These are phyloP conservation scores for Trissolcus brochymenae DNA, from an alignment of 2,888 invertebrate genomes.

Conservation along the genomic window DNA sequence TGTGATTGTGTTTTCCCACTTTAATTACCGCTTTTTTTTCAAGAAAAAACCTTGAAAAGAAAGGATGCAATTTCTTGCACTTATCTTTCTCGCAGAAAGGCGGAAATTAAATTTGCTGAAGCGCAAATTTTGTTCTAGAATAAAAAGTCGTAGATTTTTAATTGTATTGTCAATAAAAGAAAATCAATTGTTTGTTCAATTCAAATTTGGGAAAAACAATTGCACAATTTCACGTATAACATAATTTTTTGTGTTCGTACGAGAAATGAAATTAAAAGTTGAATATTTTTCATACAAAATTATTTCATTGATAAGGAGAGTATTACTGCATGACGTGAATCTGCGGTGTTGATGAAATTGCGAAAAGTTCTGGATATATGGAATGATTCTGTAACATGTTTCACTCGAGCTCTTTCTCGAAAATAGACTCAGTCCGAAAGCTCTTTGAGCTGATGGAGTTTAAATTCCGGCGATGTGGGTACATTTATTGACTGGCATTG, in stretches of 20 bases:
- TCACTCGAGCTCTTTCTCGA: constrained; percentile 28
- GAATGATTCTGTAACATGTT: constrained; percentile 50
- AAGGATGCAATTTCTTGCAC: constrained; percentile 26
- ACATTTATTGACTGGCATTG: constrained; percentile 23
- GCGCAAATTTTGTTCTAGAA: background rate
- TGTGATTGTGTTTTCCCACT: constrained; percentile 25
- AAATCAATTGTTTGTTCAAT: constrained; percentile 15
- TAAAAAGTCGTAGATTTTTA: background rate
- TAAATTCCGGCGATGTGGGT: constrained; percentile 34
- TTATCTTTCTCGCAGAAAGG: constrained; percentile 26
- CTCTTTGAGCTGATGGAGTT: constrained; percentile 34
- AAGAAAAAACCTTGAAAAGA: background rate
- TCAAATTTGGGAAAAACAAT: too few species aligned
- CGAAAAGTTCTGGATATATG: constrained; percentile 47
- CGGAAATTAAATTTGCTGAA: constrained; percentile 41
- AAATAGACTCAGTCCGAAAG: constrained; percentile 37
- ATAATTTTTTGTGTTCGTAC: too few species aligned
- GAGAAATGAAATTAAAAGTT: too few species aligned
- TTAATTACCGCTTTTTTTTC: constrained; percentile 9
- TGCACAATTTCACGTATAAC: too few species aligned
- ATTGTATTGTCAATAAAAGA: background rate
- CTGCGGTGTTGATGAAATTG: constrained; percentile 27
- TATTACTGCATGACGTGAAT: constrained; percentile 21
- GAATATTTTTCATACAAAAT: too few species aligned
- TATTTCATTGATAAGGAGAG: too few species aligned